These are phyloP conservation scores for Hedychridium roseum DNA, from an alignment of 2,888 invertebrate genomes.

Conservation along the genomic window DNA sequence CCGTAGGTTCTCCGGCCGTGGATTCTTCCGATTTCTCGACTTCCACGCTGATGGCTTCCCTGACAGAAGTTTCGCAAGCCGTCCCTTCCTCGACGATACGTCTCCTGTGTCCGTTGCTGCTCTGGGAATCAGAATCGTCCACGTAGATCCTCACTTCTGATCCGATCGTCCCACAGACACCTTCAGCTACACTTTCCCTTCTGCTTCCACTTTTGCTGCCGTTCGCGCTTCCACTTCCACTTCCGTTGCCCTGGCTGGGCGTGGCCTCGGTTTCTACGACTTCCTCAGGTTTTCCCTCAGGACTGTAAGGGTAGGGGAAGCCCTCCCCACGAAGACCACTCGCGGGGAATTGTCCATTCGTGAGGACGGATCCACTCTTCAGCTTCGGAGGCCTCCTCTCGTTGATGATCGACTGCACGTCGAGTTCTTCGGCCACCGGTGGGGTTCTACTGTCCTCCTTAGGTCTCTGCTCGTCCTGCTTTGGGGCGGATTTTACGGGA, in stretches of 20 bases:
- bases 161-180: conserved; percentile 26
- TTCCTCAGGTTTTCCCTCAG: conserved; percentile 17
- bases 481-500: conserved; percentile 7
- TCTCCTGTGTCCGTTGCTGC: conserved; percentile 34
- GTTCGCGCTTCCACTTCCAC: conserved; percentile 11
- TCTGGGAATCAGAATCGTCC: conserved; percentile 50
- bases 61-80: too few relatives aligned
- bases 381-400: conserved; percentile 58
- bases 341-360: too few relatives aligned
- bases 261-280: too few relatives aligned
- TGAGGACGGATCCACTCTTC: conserved; percentile 41
- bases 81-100: conserved; percentile 1
- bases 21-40: conserved; percentile 12
- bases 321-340: conserved; percentile 20
- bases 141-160: conserved; percentile 49
- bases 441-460: conserved; percentile 30
- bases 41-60: too few relatives aligned
- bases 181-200: conserved; percentile 16
- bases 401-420: conserved; percentile 60
- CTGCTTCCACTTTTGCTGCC: conserved; percentile 7
- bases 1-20: conserved; percentile 13
- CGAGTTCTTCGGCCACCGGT: conserved; percentile 41
- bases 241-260: conserved; percentile 23
- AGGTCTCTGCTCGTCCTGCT: conserved; percentile 17
- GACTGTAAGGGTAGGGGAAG: conserved; percentile 43